Percentiles rank a stretch among this genome's conserved stretches.
Evolutionary conservation across 53 echinoderm and acorn worm genomes (phyloP).

Genomic region (Arbacia lixula): DNA sequence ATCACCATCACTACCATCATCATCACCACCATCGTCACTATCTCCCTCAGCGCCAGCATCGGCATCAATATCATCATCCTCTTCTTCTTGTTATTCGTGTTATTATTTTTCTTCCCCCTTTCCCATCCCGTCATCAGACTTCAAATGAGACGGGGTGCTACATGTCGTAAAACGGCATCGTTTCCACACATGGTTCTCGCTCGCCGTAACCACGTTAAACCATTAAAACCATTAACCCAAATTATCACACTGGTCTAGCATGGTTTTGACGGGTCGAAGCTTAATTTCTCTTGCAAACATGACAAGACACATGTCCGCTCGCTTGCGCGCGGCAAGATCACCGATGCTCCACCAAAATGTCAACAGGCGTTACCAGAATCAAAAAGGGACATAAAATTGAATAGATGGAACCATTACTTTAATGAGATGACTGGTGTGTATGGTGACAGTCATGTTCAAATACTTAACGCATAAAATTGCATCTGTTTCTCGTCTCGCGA

Average conservation of each 20-base stretch:
- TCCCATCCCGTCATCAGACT: no score
- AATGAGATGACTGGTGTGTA: conserved; percentile 8
- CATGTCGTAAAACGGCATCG: no score
- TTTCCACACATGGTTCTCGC: not conserved
- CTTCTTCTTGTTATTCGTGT: no score
- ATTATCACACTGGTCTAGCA: conserved; percentile 47
- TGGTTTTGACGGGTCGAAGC: conserved; percentile 33
- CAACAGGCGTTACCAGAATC: conserved; percentile 1
- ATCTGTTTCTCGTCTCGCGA: conserved; percentile 8
- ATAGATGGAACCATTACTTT: conserved; percentile 48
- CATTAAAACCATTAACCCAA: conserved; percentile 47
- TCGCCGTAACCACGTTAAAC: conserved; percentile 36
- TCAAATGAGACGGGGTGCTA: no score
- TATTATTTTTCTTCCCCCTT: not conserved
- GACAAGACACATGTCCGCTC: not conserved
- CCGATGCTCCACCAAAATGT: not conserved
- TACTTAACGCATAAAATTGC: conserved; percentile 37
- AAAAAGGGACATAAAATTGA: conserved; percentile 26
- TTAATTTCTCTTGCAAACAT: conserved; percentile 44
- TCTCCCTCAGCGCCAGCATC: not conserved
- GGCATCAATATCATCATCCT: not conserved
- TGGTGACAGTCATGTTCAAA: conserved; percentile 43
- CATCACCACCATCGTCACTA: not conserved
- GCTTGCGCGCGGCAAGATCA: not conserved
- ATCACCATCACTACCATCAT: not conserved